These are phyloP conservation scores for Caenorhabditis japonica DNA, from an alignment of 2,888 invertebrate genomes.

Conservation along the genomic window DNA sequence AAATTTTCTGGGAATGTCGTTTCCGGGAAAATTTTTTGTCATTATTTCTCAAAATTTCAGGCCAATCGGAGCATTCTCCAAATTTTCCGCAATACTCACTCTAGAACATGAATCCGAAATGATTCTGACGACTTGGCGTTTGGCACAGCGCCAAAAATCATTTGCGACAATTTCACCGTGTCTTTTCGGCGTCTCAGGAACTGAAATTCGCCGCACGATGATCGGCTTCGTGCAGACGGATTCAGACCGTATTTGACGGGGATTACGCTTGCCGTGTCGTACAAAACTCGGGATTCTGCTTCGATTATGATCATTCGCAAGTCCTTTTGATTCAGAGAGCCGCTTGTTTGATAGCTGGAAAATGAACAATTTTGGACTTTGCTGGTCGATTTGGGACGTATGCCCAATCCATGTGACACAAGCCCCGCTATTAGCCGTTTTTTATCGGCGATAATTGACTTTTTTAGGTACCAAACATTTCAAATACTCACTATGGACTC, in stretches of 20 bases:
- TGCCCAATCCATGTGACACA: too few relatives aligned
- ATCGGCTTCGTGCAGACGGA: background rate
- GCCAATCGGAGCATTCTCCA: too few relatives aligned
- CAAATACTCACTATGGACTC: conserved; percentile 20
- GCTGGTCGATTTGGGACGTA: too few relatives aligned
- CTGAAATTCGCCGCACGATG: conserved; percentile 44
- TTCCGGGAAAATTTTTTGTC: too few relatives aligned
- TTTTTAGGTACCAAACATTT: background rate
- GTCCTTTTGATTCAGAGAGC: background rate
- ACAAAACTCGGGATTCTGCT: conserved; percentile 49
- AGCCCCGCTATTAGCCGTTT: too few relatives aligned
- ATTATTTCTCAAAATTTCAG: too few relatives aligned
- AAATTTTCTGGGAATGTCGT: too few relatives aligned
- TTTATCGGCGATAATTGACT: background rate
- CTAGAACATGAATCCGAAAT: conserved; percentile 68
- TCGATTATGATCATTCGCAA: conserved; percentile 44
- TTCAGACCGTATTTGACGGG: conserved; percentile 26
- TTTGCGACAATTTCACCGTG: conserved; percentile 44
- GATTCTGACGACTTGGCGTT: conserved; percentile 58
- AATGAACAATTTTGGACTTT: too few relatives aligned
- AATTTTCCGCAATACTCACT: too few relatives aligned
- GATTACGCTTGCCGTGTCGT: conserved; percentile 61
- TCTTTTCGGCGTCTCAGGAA: conserved; percentile 43
- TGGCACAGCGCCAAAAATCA: conserved; percentile 70
- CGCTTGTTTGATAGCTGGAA: conserved; percentile 30